Conservation (phyloP, 2,888 invertebrate species). For the Agrypnus murinus region DNA sequence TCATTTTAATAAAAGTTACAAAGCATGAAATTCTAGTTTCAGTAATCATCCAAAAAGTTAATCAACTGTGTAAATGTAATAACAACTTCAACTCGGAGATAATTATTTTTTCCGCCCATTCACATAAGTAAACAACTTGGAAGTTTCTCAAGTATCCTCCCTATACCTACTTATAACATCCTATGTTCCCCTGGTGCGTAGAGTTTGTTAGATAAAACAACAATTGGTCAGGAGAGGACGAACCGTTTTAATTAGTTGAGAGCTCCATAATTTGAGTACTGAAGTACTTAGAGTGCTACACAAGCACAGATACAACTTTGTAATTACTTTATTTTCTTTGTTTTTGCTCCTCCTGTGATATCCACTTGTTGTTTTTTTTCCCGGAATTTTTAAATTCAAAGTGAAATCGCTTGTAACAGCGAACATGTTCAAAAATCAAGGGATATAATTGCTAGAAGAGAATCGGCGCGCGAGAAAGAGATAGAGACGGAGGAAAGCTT, state of each 20-base stretch:
- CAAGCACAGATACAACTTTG: conserved; percentile 10
- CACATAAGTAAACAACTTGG: conserved; percentile 16
- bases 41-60: too few relatives aligned
- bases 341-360: neutral
- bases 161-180: conserved; percentile 2
- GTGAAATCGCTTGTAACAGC: neutral
- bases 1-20: too few relatives aligned
- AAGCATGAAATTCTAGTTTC: too few relatives aligned
- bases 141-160: neutral
- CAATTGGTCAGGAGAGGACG: conserved; percentile 25
- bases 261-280: conserved; percentile 15
- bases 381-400: neutral
- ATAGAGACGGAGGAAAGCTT: conserved; percentile 1
- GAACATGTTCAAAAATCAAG: neutral
- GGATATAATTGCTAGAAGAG: conserved; percentile 9
- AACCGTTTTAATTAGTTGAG: conserved; percentile 29
- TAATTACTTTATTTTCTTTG: conserved; percentile 25
- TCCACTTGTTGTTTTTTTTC: neutral
- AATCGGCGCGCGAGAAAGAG: neutral
- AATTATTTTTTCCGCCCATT: neutral
- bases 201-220: conserved; percentile 21
- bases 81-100: too few relatives aligned
- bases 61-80: too few relatives aligned
- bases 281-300: conserved; percentile 15
- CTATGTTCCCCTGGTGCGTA: conserved; percentile 13